Percentiles rank a stretch among this genome's conserved stretches.
phyloP scores from a whole-genome alignment of 2,888 invertebrate species.

The Pollenia griseotomentosa region DNA sequence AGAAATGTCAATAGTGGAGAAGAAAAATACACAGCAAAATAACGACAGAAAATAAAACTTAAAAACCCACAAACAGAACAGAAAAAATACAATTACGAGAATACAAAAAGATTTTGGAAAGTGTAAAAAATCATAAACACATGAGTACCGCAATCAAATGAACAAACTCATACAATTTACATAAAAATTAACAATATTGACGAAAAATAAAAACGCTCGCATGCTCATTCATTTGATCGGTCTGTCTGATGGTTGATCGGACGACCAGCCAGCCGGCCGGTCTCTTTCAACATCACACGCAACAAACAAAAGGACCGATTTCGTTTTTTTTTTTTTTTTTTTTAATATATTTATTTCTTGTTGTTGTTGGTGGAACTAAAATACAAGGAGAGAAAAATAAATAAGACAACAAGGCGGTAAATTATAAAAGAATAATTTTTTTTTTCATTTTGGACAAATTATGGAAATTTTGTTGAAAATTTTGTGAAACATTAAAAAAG shows the following conservation, averaged over 20 bases:
- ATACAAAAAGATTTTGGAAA: constrained; percentile 59
- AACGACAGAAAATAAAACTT: constrained; percentile 28
- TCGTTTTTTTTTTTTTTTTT: constrained; percentile 23
- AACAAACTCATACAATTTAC: constrained; percentile 50
- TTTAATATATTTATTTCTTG: constrained; percentile 16
- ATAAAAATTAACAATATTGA: constrained; percentile 69
- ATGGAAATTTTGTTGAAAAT: constrained; percentile 57
- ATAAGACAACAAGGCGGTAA: constrained; percentile 61
- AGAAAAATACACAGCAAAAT: constrained; percentile 14
- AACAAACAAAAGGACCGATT: constrained; percentile 70
- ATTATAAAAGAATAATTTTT: constrained; percentile 51
- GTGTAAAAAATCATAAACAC: constrained; percentile 69
- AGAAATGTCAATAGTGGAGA: constrained; percentile 64
- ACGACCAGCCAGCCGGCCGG: constrained; percentile 33
- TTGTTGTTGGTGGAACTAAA: constrained; percentile 47
- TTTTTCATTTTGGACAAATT: constrained; percentile 43
- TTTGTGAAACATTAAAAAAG: constrained; percentile 17
- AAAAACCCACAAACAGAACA: constrained; percentile 37
- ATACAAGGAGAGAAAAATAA: constrained; percentile 64
- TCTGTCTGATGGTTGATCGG: constrained; percentile 40
- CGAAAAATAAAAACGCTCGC: constrained; percentile 52
- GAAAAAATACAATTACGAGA: constrained; percentile 2
- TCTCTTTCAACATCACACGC: constrained; percentile 67
- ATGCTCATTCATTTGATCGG: constrained; percentile 52
- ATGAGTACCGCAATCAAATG: constrained; percentile 57